Evolutionary conservation across 2,113 vertebrate species (phyloP).

Genomic region (Sylvia atricapilla): DNA sequence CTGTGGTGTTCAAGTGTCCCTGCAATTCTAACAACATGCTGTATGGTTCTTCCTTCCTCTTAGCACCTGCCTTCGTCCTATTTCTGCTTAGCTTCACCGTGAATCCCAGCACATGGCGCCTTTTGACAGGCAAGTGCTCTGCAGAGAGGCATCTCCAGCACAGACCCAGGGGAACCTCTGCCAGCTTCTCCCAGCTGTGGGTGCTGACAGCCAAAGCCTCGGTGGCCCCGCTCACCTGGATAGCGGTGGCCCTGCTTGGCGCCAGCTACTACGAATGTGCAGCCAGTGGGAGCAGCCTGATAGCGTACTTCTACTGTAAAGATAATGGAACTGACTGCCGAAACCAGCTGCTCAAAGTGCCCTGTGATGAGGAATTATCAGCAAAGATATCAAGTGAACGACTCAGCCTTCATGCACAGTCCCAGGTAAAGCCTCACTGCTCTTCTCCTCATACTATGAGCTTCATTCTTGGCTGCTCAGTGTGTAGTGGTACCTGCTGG

Average conservation of each 20-base stretch:
- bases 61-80: conserved; percentile 77
- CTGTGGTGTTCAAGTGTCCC: conserved; percentile 76
- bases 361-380: conserved; percentile 24
- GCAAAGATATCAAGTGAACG: neutral
- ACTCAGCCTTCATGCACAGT: conserved; percentile 69
- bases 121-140: conserved; percentile 68
- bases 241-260: conserved; percentile 74
- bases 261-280: conserved; percentile 74
- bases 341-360: conserved; percentile 21
- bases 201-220: neutral
- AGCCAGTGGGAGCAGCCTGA: conserved; percentile 30
- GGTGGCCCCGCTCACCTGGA: conserved; percentile 78
- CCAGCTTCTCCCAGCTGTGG: accelerated
- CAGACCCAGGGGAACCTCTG: neutral
- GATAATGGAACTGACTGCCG: neutral
- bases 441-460: neutral
- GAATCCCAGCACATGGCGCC: conserved; percentile 59
- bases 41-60: conserved; percentile 78
- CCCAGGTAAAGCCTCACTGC: conserved; percentile 68
- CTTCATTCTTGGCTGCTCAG: neutral
- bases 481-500: neutral
- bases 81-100: conserved; percentile 72
- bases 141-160: accelerated
- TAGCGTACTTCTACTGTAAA: neutral
- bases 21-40: conserved; percentile 71